Base-by-base conservation (phyloP, 2,888 invertebrate species). In the Teleiodes luculella region DNA sequence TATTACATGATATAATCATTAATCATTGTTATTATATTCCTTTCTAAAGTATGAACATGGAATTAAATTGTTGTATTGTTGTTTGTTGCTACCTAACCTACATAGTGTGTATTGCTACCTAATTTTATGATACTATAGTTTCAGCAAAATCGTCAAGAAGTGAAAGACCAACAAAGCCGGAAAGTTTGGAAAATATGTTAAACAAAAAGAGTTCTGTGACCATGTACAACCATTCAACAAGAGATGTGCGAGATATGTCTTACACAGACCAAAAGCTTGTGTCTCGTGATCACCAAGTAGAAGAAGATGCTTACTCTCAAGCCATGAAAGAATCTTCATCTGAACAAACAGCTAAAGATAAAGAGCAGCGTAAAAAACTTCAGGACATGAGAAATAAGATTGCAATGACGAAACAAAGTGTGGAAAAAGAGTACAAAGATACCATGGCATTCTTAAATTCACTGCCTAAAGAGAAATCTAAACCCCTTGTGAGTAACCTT, bases 321-420 rank as follows among this genome's bases (percentile, higher is more conserved):
- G 88, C 88, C 1, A 66, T 81, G 57, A 82, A 70, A 63, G 83
- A 84, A 61, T 64, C 67, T 3, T 63, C 72, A 1, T 53, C 55
- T 30, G 57, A 60, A 1, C 53, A 57, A 7, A 56, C 66, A 8
- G 43, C 50, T 3, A 68, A 67, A 41, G 69, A 71, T 20, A 68
- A 69, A 36, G 68, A 75, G 16, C 67, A 71, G 18, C 66, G 70
- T 13, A 80, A 71, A 35, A 78, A 72, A 58, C 55, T 74, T n/a
- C 74, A 77, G 52, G 72, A 80, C 39, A 65, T 73, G 60, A 79
- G 83, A 54, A 79, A 70, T 57, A 86, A 75, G 69, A 69, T 88
- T 47, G 88, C 88, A 8, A 66, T 85, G 64, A 76, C 96, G 59
- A 95, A 95, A 76, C 90, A 97, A 64, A 91, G 95, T 70, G 79